A percentile compares a stretch with the other conserved stretches of the same genome.
Conservation (phyloP, 1,140 invertebrate genomes). For the Macrobrachium rosenbergii region DNA sequence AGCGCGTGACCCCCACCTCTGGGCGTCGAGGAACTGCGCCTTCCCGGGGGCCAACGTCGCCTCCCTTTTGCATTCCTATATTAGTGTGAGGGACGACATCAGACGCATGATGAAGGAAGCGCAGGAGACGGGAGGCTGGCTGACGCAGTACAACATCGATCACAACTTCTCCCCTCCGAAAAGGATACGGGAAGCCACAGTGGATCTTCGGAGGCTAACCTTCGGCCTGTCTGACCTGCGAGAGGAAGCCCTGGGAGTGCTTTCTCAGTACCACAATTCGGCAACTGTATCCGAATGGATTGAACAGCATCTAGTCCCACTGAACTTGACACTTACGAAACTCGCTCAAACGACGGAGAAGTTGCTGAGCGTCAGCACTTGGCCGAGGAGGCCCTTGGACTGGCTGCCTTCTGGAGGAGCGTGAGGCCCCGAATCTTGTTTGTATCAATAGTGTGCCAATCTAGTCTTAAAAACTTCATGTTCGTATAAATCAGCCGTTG, state of each 20-base stretch:
- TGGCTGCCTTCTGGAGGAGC: neutral
- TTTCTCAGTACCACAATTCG: constrained; percentile 65
- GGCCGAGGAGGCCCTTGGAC: constrained; percentile 43
- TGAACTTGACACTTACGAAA: constrained; percentile 44
- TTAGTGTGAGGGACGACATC: constrained; percentile 33
- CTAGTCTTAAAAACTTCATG: neutral
- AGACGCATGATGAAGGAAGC: constrained; percentile 17
- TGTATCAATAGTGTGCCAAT: neutral
- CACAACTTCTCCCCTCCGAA: constrained; percentile 68
- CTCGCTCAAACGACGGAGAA: neutral
- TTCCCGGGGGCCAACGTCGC: constrained; percentile 70
- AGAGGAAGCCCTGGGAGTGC: constrained; percentile 36
- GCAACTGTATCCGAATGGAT: constrained; percentile 70
- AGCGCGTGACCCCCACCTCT: constrained; percentile 66
- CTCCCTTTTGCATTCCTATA: constrained; percentile 63
- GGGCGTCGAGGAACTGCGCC: constrained; percentile 67
- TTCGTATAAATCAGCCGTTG: neutral
- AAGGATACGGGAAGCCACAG: constrained; percentile 66
- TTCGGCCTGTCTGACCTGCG: constrained; percentile 36
- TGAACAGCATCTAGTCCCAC: constrained; percentile 69
- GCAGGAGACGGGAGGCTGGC: constrained; percentile 66
- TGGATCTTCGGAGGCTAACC: constrained; percentile 8
- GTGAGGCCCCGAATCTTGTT: neutral
- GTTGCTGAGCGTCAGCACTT: constrained; percentile 11
- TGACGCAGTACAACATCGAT: constrained; percentile 69